Evolutionary conservation across 2,888 invertebrate genomes (phyloP), one percentile per base, ranked within the genome.

Genomic region (Argyresthia goedartella): DNA sequence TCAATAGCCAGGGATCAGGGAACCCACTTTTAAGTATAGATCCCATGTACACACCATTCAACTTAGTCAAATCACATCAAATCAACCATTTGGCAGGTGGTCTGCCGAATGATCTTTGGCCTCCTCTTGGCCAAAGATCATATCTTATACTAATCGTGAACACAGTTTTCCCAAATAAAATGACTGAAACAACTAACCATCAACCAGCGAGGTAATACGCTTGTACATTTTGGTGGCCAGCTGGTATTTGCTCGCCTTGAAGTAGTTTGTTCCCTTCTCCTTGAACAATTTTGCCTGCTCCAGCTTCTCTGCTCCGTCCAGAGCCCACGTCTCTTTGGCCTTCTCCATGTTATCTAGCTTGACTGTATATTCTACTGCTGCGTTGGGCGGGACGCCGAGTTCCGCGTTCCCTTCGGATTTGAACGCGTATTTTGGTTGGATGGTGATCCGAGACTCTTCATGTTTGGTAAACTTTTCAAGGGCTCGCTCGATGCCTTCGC

Each of bases 261-360:
- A 96, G 72, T 95, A 97, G 49, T 90, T 89, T 0, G 96, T 98
- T 47, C 98, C 99, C 69, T 95, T 97, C 56, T 94, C 93, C 78
- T 99, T 99, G 57, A 91, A 92, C 11, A 93, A 81, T 71, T 92
- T 91, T 0, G 95, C 91, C 67, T 95, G 94, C 53, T 93, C 93
- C 7, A 98, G 61, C 69, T 94, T 95, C 73, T 98, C 95, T 0
- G 86, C 75, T 0, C 88, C 87, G 55, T 94, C 92, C 86, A 98
- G 88, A 45, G 93, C 89, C 97, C 97, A 98, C 47, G 88, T 75
- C 59, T 95, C 94, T 61, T 93, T 93, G 0, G 89, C 89, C 89
- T 93, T 76, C 75, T 97, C 97, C 71, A 97, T 97, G 59, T 89
- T 91, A 41, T 91, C 92, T 55, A 99, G 73, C 54, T 92, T 93